phyloP scores from a whole-genome alignment of 2,113 vertebrate genomes.

The Protobothrops mucrosquamatus region DNA sequence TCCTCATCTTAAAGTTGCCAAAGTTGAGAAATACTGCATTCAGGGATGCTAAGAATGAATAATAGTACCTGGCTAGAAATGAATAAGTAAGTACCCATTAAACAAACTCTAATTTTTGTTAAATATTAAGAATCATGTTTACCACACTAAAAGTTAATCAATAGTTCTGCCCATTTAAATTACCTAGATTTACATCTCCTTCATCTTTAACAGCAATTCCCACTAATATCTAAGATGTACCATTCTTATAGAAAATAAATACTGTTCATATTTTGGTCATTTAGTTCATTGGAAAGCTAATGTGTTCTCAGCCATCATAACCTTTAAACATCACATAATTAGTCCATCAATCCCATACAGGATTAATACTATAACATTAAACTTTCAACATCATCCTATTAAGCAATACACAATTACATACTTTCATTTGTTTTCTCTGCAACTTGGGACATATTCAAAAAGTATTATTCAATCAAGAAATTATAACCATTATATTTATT shows the following conservation, averaged over 20 bases:
- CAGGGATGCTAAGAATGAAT: not conserved
- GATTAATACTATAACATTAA: not conserved
- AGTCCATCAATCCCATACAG: not conserved
- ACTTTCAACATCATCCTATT: not conserved
- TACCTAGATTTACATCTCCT: not conserved
- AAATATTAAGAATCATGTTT: not conserved
- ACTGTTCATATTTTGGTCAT: not conserved
- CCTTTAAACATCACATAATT: not conserved
- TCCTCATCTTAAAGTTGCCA: not conserved
- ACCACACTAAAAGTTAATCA: not conserved
- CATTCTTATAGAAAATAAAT: not conserved
- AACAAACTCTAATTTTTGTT: not conserved
- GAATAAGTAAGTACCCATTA: not conserved
- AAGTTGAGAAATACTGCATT: not conserved
- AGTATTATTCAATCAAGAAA: not conserved
- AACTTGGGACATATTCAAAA: not conserved
- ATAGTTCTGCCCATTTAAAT: not conserved
- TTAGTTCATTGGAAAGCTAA: not conserved
- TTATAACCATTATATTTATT: not conserved
- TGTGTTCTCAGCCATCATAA: not conserved
- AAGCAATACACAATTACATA: not conserved
- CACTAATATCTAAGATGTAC: not conserved
- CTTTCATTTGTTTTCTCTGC: not conserved
- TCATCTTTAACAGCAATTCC: not conserved
- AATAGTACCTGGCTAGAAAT: not conserved